Conservation (phyloP, 2,797 vertebrate species). For the Limosa lapponica region DNA sequence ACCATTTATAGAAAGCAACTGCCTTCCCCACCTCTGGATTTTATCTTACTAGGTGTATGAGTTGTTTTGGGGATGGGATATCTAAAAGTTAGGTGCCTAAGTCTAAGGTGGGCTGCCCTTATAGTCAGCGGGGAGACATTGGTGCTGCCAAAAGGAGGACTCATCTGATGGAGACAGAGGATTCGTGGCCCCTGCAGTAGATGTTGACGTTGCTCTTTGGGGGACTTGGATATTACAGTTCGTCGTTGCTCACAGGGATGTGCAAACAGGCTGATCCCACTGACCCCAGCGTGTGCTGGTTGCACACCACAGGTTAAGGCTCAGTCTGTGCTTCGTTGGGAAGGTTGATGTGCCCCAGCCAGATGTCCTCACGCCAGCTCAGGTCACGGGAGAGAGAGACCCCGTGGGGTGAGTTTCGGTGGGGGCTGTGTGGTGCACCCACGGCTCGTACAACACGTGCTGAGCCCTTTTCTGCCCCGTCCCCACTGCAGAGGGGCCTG, state of each 20-base stretch:
- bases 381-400: not conserved
- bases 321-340: not conserved
- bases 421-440: not conserved
- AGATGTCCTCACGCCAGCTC: not conserved
- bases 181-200: not conserved
- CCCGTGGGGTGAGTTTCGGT: rapidly evolving
- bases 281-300: not conserved
- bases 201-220: not conserved
- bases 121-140: not conserved
- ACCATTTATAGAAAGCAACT: not conserved
- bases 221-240: not conserved
- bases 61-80: rapidly evolving
- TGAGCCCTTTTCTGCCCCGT: not conserved
- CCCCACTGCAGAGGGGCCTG: not conserved
- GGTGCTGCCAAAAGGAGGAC: not conserved
- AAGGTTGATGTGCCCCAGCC: not conserved
- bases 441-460: not conserved
- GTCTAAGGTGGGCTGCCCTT: not conserved
- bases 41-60: not conserved
- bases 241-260: not conserved
- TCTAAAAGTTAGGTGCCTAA: not conserved
- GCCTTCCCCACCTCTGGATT: not conserved
- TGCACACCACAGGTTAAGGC: not conserved
- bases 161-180: not conserved
- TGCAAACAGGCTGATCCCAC: not conserved